Evolutionary conservation across 2,888 invertebrate species (phyloP).

Genomic region (Lochmaea crataegi): DNA sequence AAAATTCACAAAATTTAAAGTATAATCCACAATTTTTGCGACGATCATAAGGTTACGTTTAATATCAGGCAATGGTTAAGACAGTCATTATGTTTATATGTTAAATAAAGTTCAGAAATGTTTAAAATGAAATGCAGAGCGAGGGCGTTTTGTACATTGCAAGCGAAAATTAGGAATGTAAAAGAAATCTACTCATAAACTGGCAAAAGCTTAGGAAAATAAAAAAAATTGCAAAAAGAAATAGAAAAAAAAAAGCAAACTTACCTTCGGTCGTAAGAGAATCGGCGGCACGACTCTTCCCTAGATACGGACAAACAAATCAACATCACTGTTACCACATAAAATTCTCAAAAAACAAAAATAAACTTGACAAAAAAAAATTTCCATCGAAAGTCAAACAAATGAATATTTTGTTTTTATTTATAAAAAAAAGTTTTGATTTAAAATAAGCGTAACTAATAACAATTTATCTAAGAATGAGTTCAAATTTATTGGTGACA

Average conservation of each 20-base stretch:
- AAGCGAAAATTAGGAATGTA: slow-evolving; percentile 12
- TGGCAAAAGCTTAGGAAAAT: slow-evolving; percentile 1
- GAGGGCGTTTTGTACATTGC: slow-evolving; percentile 2
- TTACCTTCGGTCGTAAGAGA: slow-evolving; percentile 79
- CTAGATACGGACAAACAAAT: slow-evolving; percentile 67
- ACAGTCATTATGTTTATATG: neutral
- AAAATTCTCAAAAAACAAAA: slow-evolving; percentile 42
- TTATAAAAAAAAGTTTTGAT: too few species aligned
- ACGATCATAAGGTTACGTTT: too few species aligned
- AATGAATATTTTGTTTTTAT: neutral
- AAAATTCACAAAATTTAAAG: too few species aligned
- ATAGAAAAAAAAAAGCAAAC: slow-evolving; percentile 53
- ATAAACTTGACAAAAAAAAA: slow-evolving; percentile 16
- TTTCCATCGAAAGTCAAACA: neutral
- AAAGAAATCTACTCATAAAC: slow-evolving; percentile 3
- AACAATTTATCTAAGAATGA: neutral
- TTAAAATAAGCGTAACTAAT: neutral
- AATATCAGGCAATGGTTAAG: too few species aligned
- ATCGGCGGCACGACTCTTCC: slow-evolving; percentile 77
- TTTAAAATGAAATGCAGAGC: neutral
- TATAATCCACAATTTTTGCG: too few species aligned
- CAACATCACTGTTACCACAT: slow-evolving; percentile 60
- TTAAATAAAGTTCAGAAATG: neutral
- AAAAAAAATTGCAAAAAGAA: slow-evolving; percentile 44
- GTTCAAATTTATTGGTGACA: neutral